Percentiles rank a stretch among this genome's conserved stretches.
Conservation (phyloP, 2,797 vertebrate species). For the Limosa lapponica region DNA sequence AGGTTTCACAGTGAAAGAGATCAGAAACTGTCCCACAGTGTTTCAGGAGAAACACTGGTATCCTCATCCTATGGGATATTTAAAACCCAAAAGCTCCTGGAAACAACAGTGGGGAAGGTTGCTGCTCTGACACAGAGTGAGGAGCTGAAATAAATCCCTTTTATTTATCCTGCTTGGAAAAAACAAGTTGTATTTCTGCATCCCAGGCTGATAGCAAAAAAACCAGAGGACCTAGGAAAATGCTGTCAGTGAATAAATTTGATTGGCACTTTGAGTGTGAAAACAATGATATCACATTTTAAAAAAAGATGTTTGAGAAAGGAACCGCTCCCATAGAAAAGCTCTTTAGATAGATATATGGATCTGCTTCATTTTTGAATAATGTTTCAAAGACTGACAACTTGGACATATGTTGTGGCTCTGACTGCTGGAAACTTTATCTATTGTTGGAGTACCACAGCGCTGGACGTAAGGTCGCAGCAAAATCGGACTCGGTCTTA, state of each 20-base stretch:
- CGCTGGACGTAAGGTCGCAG: background rate
- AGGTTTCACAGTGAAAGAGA: background rate
- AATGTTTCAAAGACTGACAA: background rate
- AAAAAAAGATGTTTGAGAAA: background rate
- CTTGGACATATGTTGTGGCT: background rate
- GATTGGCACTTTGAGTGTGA: background rate
- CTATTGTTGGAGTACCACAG: background rate
- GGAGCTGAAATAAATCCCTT: background rate
- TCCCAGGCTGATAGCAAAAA: background rate
- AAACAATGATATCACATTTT: background rate
- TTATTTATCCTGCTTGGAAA: background rate
- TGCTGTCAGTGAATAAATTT: background rate
- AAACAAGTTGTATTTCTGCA: background rate
- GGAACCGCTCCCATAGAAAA: background rate
- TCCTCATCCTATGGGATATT: background rate
- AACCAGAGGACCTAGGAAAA: background rate
- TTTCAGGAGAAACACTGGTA: background rate
- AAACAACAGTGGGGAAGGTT: background rate
- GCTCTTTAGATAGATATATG: background rate
- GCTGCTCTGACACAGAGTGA: background rate
- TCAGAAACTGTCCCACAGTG: background rate
- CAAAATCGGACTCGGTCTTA: background rate
- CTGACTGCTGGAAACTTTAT: background rate
- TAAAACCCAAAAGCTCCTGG: background rate
- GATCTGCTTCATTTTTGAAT: background rate